A percentile compares a stretch with the other conserved stretches of the same genome.
Evolutionary conservation across 2,797 vertebrate genomes (phyloP).

Genomic region (Dallia pectoralis): DNA sequence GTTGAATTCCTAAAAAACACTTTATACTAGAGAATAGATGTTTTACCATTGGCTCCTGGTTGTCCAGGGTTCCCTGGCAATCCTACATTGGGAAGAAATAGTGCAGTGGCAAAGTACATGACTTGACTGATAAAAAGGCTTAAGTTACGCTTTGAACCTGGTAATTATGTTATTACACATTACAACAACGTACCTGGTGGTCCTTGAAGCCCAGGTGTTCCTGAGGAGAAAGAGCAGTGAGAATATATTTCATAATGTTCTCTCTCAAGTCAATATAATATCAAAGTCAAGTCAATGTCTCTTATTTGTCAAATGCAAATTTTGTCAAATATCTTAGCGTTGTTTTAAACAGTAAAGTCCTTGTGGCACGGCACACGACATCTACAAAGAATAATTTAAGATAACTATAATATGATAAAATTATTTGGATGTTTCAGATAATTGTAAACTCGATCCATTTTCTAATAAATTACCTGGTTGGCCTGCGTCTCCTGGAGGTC

Average conservation of each 20-base stretch:
- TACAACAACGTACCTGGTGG: constrained; percentile 81
- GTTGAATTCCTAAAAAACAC: background rate
- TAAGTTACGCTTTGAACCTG: background rate
- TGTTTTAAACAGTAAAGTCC: no score
- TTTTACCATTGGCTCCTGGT: constrained; percentile 84
- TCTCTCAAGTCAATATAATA: background rate
- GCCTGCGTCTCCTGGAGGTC: constrained; percentile 83
- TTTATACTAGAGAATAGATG: background rate
- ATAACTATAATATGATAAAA: no score
- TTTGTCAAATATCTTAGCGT: no score
- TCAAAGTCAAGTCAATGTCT: background rate
- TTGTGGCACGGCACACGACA: no score
- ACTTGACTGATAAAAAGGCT: background rate
- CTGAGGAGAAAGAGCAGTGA: constrained; percentile 58
- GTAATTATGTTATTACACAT: background rate
- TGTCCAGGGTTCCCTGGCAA: constrained; percentile 85
- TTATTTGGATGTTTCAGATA: background rate
- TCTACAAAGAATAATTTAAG: no score
- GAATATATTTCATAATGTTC: background rate
- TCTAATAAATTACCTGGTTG: constrained; percentile 74
- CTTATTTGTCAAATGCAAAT: no score
- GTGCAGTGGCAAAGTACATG: background rate
- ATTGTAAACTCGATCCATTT: background rate
- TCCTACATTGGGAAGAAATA: constrained; percentile 67
- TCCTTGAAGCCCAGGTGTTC: constrained; percentile 85